Evolutionary conservation across 2,797 vertebrate genomes (phyloP).

Genomic region (Lates japonicus): DNA sequence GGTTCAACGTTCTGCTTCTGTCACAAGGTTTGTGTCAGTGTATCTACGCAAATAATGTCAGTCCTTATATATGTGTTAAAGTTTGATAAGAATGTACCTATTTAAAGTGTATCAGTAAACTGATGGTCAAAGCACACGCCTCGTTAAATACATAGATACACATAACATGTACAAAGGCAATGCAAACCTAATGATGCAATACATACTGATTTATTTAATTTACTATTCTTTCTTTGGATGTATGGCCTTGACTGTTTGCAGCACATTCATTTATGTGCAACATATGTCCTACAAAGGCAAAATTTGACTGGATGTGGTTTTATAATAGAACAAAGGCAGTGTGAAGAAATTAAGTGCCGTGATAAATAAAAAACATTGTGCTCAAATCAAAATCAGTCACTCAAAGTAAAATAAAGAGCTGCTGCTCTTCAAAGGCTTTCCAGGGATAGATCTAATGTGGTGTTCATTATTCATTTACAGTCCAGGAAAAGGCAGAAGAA

Average conservation of each 20-base stretch:
- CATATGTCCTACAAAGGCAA: slow-evolving; percentile 16
- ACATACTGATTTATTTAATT: neutral
- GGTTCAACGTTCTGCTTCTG: neutral
- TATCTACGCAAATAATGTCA: slow-evolving; percentile 9
- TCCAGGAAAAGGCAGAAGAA: slow-evolving; percentile 49
- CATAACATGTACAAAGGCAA: neutral
- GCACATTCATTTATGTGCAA: neutral
- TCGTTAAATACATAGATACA: neutral
- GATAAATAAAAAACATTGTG: slow-evolving; percentile 53
- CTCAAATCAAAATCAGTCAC: slow-evolving; percentile 38
- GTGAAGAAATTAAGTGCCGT: slow-evolving; percentile 37
- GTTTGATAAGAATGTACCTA: neutral
- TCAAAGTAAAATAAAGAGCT: slow-evolving; percentile 32
- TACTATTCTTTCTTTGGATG: slow-evolving; percentile 24
- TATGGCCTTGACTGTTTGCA: slow-evolving; percentile 1
- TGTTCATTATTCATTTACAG: slow-evolving; percentile 66
- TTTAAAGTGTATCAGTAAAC: neutral
- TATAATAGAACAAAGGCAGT: slow-evolving; percentile 2
- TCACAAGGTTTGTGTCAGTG: slow-evolving; percentile 13
- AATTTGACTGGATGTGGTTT: slow-evolving; percentile 5
- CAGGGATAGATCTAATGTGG: slow-evolving; percentile 41
- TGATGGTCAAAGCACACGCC: neutral
- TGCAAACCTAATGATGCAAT: neutral
- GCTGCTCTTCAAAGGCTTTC: slow-evolving; percentile 54
- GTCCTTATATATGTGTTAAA: neutral